Conservation (phyloP, 2,797 vertebrate genomes). For the Scyliorhinus canicula region DNA sequence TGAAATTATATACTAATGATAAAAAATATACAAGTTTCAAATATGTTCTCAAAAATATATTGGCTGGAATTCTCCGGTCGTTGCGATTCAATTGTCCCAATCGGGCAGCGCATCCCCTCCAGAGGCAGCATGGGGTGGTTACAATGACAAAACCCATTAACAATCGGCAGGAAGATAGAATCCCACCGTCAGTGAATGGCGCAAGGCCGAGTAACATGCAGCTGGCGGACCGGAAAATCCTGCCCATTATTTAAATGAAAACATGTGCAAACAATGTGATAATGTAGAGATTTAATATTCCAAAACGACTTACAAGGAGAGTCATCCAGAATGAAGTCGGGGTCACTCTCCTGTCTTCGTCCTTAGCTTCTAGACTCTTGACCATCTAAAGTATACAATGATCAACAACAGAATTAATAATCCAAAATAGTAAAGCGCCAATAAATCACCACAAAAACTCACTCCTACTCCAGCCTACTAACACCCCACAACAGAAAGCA, state of each 20-base stretch:
- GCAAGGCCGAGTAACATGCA: too few relatives aligned
- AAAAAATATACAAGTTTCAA: neutral
- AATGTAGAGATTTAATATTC: neutral
- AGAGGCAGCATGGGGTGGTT: too few relatives aligned
- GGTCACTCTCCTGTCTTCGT: slow-evolving; percentile 34
- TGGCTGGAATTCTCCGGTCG: too few relatives aligned
- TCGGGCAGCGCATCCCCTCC: too few relatives aligned
- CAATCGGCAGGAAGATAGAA: too few relatives aligned
- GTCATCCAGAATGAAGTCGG: slow-evolving; percentile 37
- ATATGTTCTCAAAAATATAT: neutral
- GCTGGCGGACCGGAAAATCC: too few relatives aligned
- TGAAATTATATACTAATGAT: neutral
- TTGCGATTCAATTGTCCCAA: too few relatives aligned
- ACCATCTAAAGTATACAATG: slow-evolving; percentile 15
- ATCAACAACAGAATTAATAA: slow-evolving; percentile 16
- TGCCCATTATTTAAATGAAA: neutral
- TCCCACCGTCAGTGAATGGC: too few relatives aligned
- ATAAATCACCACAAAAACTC: neutral
- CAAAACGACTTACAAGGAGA: slow-evolving; percentile 33
- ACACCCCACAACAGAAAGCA: neutral
- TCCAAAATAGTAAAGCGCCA: neutral
- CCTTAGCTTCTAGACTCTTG: slow-evolving; percentile 34
- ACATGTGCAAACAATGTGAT: neutral
- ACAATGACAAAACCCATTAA: too few relatives aligned
- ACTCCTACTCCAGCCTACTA: neutral